Evolutionary conservation across 2,888 invertebrate genomes (phyloP), one percentile per base, ranked within the genome.

Genomic region (Mythimna vitellina): DNA sequence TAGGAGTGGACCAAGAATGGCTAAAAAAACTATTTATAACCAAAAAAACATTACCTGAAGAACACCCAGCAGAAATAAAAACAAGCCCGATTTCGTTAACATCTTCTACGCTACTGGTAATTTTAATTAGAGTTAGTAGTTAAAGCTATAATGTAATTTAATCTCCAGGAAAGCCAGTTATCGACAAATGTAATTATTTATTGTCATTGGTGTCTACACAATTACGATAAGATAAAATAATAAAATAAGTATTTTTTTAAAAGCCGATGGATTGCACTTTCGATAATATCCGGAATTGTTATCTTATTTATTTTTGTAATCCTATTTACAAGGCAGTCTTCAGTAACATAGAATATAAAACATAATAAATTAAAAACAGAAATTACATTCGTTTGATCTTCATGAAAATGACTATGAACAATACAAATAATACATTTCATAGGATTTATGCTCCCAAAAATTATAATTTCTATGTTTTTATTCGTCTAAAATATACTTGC

Each of bases 211-310:
- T 54, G 61, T 72, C 73, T 54, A 54, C 32, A 20, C 8, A 72
- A 25, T 17, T 14, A 60, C 1, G 60, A 71, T 71, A 53, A 58
- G 58, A 72, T 35, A 32, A 61, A 8, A n/a, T n/a, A n/a, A n/a
- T n/a, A n/a, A 25, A 54, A 2, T 3, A 35, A 49, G 22, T 32
- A 42, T 14, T 42, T 42, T 32, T 29, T 29, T 29, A 7, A 57
- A 32, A 57, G 10, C 20, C 20, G 14, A 51, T 22, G 51, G 42
- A 51, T 49, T 38, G 0, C 20, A 49, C n/a, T 0, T 22, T 3
- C 42, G 42, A 51, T 71, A 71, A 22, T 14, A 57, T 32, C 32
- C 32, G 32, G 14, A 7, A 22, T 58, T 20, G 8, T 5, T 51
- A 58, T 42, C 38, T n/a, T 20, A 20, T 56, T 38, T 20, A 8